Evolutionary conservation across 2,797 vertebrate species (phyloP).

Genomic region (Eidolon dupreanum): DNA sequence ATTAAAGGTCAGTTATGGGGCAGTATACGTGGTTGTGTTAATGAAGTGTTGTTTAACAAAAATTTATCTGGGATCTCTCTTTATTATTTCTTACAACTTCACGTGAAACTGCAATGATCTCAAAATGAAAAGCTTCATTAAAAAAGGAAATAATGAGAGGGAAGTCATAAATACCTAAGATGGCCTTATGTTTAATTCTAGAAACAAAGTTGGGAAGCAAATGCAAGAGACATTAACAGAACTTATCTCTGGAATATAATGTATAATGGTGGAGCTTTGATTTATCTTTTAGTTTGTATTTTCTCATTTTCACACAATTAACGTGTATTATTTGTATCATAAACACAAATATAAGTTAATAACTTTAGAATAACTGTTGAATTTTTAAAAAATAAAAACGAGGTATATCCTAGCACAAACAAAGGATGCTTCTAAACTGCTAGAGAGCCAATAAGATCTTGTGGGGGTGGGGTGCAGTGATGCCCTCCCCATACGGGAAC

Average conservation of each 20-base stretch:
- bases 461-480: background rate
- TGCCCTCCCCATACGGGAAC: background rate
- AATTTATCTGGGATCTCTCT: background rate
- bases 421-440: background rate
- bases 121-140: constrained; percentile 50
- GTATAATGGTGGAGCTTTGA: background rate
- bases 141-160: constrained; percentile 8
- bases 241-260: constrained; percentile 32
- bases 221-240: background rate
- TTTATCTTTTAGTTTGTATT: constrained; percentile 42
- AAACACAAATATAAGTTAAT: constrained; percentile 30
- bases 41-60: background rate
- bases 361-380: constrained; percentile 6
- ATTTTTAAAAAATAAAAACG: background rate
- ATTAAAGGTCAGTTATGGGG: background rate
- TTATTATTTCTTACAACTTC: constrained; percentile 19
- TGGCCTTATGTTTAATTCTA: background rate
- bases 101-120: background rate
- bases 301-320: constrained; percentile 14
- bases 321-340: background rate
- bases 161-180: background rate
- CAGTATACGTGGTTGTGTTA: background rate
- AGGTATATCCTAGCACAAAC: background rate
- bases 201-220: background rate
- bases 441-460: background rate